Conservation (phyloP, 2,888 invertebrate genomes). For the Tribolium freemani region DNA sequence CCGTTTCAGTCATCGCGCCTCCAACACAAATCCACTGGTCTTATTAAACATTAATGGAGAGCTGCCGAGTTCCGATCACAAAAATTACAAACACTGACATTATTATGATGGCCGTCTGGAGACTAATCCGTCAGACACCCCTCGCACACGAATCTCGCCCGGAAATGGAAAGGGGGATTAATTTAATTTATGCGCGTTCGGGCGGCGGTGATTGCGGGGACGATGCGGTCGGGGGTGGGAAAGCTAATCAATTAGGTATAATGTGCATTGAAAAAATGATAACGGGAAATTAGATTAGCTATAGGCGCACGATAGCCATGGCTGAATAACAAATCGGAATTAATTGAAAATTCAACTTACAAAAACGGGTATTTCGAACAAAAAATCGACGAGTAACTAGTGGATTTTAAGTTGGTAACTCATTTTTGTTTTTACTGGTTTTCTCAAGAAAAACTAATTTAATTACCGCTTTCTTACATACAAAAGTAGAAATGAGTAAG, state of each 20-base stretch:
- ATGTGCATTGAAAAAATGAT: neutral
- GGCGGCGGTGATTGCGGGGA: neutral
- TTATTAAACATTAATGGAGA: constrained; percentile 43
- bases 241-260: neutral
- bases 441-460: too few species aligned
- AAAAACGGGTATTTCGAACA: neutral
- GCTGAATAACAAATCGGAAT: neutral
- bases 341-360: neutral
- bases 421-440: too few species aligned
- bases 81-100: constrained; percentile 21
- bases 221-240: neutral
- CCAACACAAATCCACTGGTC: constrained; percentile 18
- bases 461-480: too few species aligned
- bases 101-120: constrained; percentile 1
- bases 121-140: constrained; percentile 15
- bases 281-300: neutral
- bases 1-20: constrained; percentile 43
- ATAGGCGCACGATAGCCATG: neutral
- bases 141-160: neutral
- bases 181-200: neutral
- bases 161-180: neutral
- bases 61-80: constrained; percentile 30
- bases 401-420: too few species aligned
- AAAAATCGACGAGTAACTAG: too few species aligned
- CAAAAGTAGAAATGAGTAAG: too few species aligned